Base-by-base conservation (phyloP, 1,140 invertebrate genomes). In the Eumeta japonica region DNA sequence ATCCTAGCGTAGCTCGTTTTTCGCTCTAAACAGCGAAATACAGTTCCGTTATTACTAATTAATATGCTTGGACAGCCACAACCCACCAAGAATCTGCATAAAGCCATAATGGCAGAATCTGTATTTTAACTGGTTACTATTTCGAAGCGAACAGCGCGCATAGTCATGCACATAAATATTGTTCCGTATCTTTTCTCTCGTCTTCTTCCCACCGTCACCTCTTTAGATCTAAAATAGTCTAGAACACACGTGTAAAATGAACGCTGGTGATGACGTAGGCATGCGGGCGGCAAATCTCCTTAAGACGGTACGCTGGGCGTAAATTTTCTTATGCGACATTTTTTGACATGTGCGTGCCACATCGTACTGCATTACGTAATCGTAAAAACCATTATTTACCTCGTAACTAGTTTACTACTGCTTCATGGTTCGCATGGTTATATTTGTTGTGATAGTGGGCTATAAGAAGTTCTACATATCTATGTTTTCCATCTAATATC, bases 41-140 rank as follows among this genome's bases (percentile, higher is more conserved):
- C 66, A 0, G 55, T 62, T 0, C 52, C 58, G 37, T 64, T 60
- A 30, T 62, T 58, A 0, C 49, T 50, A 15, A 45, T 50, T 0
- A 65, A 31, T 18, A 28, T 3, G 13, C 10, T 5, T 2, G 44
- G 48, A 39, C 41, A 46, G 3, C 37, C 55, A 19, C 53, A 28
- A 9, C 55, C 9, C 0, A 45, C 33, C 0, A 45, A 46, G 50
- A 68, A 58, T 2, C 57, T 12, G 29, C 50, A 10, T 4, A 60
- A 17, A 1, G 58, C 55, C 37, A 53, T 52, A 4, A 61, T 53
- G 10, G 46, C 20, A 0, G 51, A 47, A 29, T 55, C 50, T 0
- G 45, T 45, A 1, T 44, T 50, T 3, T 56, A 32, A 9, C 33
- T 33, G 3, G 13, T 10, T 0, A 53, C 50, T 1, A 62, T 7